Conservation (phyloP, 1,140 invertebrate species). For the Drosophila paulistorum region DNA sequence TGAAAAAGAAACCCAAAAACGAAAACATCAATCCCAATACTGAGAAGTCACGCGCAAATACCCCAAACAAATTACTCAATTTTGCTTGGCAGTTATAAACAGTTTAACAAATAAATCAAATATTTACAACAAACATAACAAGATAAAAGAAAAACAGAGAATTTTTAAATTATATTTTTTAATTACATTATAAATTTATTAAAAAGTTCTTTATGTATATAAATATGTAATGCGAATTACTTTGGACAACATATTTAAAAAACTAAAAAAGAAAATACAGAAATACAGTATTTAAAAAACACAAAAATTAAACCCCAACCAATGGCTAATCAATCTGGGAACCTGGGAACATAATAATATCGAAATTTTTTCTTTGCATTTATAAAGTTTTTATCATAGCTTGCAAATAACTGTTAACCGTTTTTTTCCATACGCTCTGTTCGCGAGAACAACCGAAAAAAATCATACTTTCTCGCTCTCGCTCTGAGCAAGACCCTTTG, state of each 20-base stretch:
- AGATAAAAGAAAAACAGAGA: background rate
- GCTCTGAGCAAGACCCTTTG: too few species aligned
- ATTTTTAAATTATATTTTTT: slow-evolving; percentile 47
- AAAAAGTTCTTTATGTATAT: slow-evolving; percentile 50
- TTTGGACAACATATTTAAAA: slow-evolving; percentile 39
- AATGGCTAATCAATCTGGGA: background rate
- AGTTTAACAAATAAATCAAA: slow-evolving; percentile 27
- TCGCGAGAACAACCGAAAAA: too few species aligned
- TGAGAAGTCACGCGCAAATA: background rate
- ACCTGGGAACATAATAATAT: background rate
- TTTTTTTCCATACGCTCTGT: too few species aligned
- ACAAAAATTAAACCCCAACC: background rate
- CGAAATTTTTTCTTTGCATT: slow-evolving; percentile 19
- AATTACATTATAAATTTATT: slow-evolving; percentile 37
- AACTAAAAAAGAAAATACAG: slow-evolving; percentile 37
- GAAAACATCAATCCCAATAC: slow-evolving; percentile 1
- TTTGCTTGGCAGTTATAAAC: slow-evolving; percentile 19
- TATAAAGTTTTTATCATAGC: slow-evolving; percentile 55
- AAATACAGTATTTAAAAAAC: slow-evolving; percentile 13
- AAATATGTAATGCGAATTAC: slow-evolving; percentile 33
- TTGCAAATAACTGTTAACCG: too few species aligned
- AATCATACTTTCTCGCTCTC: too few species aligned
- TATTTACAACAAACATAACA: slow-evolving; percentile 5
- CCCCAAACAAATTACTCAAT: background rate
- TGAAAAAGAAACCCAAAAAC: background rate